Conservation (phyloP, 2,797 vertebrate species). For the Falco naumanni region DNA sequence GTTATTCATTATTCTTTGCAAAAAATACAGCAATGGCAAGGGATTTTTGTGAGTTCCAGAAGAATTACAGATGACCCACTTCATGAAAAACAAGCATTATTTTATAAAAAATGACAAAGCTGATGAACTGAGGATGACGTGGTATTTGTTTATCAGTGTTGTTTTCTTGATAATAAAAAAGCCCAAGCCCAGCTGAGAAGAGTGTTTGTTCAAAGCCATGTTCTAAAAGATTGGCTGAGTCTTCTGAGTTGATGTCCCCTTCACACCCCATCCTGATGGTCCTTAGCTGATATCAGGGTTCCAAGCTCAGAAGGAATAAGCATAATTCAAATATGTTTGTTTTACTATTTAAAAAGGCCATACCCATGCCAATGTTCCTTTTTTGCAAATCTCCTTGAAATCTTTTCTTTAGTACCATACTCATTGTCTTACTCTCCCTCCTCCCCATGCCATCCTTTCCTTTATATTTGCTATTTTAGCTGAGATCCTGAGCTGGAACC, state of each 20-base stretch:
- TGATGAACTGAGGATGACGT: conserved; percentile 16
- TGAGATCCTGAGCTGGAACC: not conserved
- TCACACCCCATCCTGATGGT: not conserved
- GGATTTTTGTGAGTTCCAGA: conserved; percentile 63
- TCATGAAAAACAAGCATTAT: conserved; percentile 35
- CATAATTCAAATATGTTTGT: not conserved
- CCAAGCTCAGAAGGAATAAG: not conserved
- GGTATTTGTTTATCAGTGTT: conserved; percentile 37
- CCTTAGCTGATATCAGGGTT: not conserved
- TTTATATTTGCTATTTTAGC: not conserved
- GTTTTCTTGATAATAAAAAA: not conserved
- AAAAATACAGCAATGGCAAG: conserved; percentile 73
- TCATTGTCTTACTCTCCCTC: not conserved
- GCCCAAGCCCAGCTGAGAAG: not conserved
- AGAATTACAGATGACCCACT: conserved; percentile 62
- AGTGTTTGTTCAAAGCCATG: not conserved
- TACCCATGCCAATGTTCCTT: not conserved
- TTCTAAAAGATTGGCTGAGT: not conserved
- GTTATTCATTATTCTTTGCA: conserved; percentile 77
- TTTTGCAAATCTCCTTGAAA: not conserved
- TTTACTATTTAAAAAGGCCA: not conserved
- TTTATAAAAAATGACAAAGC: conserved; percentile 43
- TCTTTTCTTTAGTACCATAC: not conserved
- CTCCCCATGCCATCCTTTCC: not conserved
- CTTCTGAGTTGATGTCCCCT: not conserved